Evolutionary conservation across 2,888 invertebrate genomes (phyloP), one percentile per base, ranked within the genome.

Genomic region (Barypeithes pellucidus): DNA sequence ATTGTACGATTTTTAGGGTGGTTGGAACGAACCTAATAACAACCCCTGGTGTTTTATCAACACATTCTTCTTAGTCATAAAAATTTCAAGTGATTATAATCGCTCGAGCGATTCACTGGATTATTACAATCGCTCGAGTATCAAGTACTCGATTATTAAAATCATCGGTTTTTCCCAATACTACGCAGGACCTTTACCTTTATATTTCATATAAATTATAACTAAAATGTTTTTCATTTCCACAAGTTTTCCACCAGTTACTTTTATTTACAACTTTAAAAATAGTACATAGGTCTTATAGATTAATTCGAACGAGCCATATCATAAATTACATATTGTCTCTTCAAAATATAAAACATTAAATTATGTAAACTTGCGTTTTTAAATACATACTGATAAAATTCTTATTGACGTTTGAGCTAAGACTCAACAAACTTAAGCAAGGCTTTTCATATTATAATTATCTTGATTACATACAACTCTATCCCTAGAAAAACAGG

Each of bases 311-410:
- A 43, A 60, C 24, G 24, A 20, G 62, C 71, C 74, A 72, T 74
- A 75, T 76, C 74, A 77, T 76, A 77, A 75, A 77, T 77, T 77
- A 77, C 73, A 72, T 75, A 76, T 76, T 76, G 77, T 77, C 77
- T 76, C 68, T 68, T 75, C 12, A 60, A 76, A 72, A 72, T 41
- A 60, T 22, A 24, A 60, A 43, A 60, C 18, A 41, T 43, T 41
- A 33, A 67, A 57, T 24, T 67, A 29, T 67, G 67, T 43, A 41
- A 67, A 67, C 52, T 57, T 45, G 41, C 11, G 29, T 41, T 24
- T 29, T 54, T 54, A 50, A 50, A 45, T 20, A 59, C 54, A 43
- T 14, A 16, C 24, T 59, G 67, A 67, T 67, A 67, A 67, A 50
- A 65, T 59, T 67, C 67, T 60, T 60, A 67, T 67, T 67, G 67